These are phyloP conservation scores for Tragelaphus imberbis DNA, from an alignment of 2,113 vertebrate species.

Conservation along the genomic window DNA sequence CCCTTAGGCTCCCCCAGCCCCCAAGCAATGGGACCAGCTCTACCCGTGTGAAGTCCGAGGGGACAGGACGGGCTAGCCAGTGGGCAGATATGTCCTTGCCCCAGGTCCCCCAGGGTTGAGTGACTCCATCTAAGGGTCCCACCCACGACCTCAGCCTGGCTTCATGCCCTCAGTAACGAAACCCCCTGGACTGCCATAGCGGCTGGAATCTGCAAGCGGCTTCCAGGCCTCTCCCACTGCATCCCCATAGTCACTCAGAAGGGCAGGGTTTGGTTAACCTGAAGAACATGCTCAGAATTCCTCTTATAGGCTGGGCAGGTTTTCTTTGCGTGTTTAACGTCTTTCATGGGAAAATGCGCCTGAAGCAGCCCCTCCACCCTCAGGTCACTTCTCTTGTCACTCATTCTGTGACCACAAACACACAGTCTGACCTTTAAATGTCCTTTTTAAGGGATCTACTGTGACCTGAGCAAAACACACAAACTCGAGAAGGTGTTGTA, in stretches of 20 bases:
- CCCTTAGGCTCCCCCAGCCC: not conserved
- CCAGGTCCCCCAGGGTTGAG: not conserved
- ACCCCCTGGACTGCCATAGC: not conserved
- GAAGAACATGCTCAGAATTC: not conserved
- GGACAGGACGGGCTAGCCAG: not conserved
- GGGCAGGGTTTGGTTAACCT: not conserved
- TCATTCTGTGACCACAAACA: not conserved
- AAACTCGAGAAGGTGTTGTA: not conserved
- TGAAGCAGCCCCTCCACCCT: not conserved
- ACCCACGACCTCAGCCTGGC: not conserved
- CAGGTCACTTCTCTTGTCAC: not conserved
- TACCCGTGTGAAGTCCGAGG: not conserved
- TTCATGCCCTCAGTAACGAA: not conserved
- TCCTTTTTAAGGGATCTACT: not conserved
- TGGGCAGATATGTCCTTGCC: not conserved
- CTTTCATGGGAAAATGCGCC: not conserved
- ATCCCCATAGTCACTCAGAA: not conserved
- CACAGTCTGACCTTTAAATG: not conserved
- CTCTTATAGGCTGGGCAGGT: not conserved
- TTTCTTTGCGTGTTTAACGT: not conserved
- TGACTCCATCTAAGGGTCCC: not conserved
- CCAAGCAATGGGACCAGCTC: not conserved
- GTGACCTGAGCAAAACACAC: not conserved
- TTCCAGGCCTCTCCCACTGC: not conserved
- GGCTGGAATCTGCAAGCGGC: not conserved